These are phyloP conservation scores for Heliornis fulica DNA, from an alignment of 2,113 vertebrate genomes.

Conservation along the genomic window DNA sequence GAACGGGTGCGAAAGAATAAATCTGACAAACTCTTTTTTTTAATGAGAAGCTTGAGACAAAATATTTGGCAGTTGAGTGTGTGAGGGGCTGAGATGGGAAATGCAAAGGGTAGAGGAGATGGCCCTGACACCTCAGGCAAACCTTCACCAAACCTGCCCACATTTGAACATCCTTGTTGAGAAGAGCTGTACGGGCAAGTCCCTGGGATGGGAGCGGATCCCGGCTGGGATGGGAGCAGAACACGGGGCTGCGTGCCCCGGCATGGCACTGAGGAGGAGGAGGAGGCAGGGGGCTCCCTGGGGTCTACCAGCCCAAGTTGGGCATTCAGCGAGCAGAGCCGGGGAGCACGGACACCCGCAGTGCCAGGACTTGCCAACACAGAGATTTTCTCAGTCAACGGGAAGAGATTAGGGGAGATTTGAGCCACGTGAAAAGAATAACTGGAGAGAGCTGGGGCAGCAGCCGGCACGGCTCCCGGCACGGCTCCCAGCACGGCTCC, in stretches of 20 bases:
- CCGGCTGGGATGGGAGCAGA: not conserved
- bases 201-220: not conserved
- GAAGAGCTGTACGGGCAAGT: not conserved
- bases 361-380: not conserved
- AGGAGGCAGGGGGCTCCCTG: not conserved
- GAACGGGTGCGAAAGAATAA: not conserved
- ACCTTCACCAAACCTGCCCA: not conserved
- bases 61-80: not conserved
- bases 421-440: slow-evolving; percentile 4
- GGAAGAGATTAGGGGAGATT: slow-evolving; percentile 29
- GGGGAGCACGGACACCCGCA: not conserved
- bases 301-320: not conserved
- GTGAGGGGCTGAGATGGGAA: accelerated
- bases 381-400: not conserved
- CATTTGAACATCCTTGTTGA: not conserved
- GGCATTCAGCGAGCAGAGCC: not conserved
- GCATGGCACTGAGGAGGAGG: not conserved
- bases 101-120: not conserved
- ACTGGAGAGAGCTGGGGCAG: not conserved
- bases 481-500: no score
- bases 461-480: not conserved
- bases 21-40: not conserved
- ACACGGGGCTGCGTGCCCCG: not conserved
- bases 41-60: not conserved
- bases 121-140: not conserved